Conservation (phyloP, 2,113 vertebrate species). For the Burhinus oedicnemus region DNA sequence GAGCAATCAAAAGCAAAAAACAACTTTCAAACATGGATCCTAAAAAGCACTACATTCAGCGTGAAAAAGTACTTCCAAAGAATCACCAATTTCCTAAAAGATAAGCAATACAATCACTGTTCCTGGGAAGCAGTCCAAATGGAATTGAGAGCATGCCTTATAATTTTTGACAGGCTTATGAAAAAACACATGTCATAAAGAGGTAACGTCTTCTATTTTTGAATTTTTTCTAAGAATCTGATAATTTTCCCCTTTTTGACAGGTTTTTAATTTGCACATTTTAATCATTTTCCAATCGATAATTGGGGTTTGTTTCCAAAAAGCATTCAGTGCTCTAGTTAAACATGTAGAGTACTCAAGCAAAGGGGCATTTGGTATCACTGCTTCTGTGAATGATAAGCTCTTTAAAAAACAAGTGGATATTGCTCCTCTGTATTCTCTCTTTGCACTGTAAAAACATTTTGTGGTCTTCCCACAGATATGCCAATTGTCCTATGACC, state of each 20-base stretch:
- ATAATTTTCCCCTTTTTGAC: background rate
- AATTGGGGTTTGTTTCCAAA: background rate
- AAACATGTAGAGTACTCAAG: background rate
- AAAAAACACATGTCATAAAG: background rate
- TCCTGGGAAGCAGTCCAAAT: conserved; percentile 55
- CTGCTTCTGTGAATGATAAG: background rate
- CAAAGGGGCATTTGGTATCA: background rate
- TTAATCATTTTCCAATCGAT: background rate
- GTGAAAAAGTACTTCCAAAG: conserved; percentile 66
- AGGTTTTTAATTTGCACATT: background rate
- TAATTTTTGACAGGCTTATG: conserved; percentile 19
- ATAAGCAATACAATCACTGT: conserved; percentile 64
- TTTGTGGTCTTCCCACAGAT: background rate
- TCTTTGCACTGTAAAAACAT: background rate
- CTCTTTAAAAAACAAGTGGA: background rate
- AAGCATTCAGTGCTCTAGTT: background rate
- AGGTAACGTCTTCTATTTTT: background rate
- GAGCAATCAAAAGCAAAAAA: background rate
- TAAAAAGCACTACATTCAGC: background rate
- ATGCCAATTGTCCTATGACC: background rate
- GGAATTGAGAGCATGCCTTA: conserved; percentile 58
- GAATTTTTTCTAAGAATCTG: background rate
- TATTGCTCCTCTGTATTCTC: background rate
- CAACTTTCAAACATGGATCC: background rate
- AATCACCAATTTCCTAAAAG: conserved; percentile 55